Evolutionary conservation across 2,888 invertebrate genomes (phyloP).

Genomic region (Dioctria linearis): DNA sequence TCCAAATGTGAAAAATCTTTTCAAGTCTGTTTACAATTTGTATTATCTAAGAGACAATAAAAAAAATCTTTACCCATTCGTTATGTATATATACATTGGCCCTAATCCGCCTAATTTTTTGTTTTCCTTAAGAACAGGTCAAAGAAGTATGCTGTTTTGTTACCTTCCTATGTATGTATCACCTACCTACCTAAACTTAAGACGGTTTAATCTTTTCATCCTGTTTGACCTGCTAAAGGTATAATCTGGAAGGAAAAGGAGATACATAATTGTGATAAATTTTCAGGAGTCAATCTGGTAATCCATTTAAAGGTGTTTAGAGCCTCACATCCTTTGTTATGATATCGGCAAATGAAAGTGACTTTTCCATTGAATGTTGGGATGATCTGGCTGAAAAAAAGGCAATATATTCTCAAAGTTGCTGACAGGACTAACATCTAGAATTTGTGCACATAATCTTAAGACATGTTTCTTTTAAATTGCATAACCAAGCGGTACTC

Average conservation of each 20-base stretch:
- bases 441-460: no score
- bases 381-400: no score
- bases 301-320: conserved; percentile 60
- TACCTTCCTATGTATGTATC: conserved; percentile 17
- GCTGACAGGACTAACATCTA: no score
- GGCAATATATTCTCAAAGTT: no score
- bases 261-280: conserved; percentile 58
- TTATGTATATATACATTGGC: no score
- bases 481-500: no score
- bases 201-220: conserved; percentile 19
- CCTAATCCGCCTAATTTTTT: conserved; percentile 14
- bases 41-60: no score
- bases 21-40: no score
- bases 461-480: no score
- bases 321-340: conserved; percentile 17
- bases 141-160: not conserved
- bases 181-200: not conserved
- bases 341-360: not conserved
- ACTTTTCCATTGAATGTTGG: not conserved
- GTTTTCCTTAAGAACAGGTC: not conserved
- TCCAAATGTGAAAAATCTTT: no score
- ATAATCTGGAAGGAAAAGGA: conserved; percentile 26
- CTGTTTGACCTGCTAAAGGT: conserved; percentile 27
- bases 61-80: no score
- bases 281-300: conserved; percentile 59